Evolutionary conservation across 2,113 vertebrate species (phyloP).

Genomic region (Rhinoptilus africanus): DNA sequence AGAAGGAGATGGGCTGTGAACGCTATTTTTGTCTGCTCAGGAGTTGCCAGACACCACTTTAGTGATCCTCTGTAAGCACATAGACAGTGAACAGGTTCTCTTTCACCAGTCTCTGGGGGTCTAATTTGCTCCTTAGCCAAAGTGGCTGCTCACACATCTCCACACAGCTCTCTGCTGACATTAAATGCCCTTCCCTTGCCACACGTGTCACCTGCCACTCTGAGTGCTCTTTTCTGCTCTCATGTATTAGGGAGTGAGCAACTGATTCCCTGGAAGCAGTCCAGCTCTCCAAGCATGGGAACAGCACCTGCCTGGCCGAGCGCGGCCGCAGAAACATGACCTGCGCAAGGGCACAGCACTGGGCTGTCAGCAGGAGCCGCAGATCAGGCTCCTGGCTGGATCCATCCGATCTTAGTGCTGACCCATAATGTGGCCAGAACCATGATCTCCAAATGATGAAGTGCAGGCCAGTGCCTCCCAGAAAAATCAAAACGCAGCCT

Average conservation of each 20-base stretch:
- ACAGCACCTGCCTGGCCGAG: not conserved
- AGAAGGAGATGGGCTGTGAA: not conserved
- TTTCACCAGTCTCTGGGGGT: not conserved
- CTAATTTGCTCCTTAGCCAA: not conserved
- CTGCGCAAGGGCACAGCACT: not conserved
- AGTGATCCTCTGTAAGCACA: not conserved
- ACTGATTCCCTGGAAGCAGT: conserved; percentile 28
- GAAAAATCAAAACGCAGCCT: not conserved
- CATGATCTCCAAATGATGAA: not conserved
- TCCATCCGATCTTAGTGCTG: not conserved
- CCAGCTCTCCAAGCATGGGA: conserved; percentile 6
- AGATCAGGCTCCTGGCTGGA: not conserved
- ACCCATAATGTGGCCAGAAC: not conserved
- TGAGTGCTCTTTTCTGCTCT: not conserved
- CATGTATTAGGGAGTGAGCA: not conserved
- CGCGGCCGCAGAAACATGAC: not conserved
- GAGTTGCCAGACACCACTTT: not conserved
- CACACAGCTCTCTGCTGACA: not conserved
- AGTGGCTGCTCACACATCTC: not conserved
- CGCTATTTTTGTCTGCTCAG: conserved; percentile 10
- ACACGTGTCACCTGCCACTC: not conserved
- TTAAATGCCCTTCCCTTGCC: not conserved
- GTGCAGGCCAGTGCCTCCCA: not conserved
- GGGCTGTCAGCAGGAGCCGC: not conserved
- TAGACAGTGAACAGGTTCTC: not conserved